Base-by-base conservation (phyloP, 1,140 invertebrate genomes). In the Scaptodrosophila lebanonensis region DNA sequence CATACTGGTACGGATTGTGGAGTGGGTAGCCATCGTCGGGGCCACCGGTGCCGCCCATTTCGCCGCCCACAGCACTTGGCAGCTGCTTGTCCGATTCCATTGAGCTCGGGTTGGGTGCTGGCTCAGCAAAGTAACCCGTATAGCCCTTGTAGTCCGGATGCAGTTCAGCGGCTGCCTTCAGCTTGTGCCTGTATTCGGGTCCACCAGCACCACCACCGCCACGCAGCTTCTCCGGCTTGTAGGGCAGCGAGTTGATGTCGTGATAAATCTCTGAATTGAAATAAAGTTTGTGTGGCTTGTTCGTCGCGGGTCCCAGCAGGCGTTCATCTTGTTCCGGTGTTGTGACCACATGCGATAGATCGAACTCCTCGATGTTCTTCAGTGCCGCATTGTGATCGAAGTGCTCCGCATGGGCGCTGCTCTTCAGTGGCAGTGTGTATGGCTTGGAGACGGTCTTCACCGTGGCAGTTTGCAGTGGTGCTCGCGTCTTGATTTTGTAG, bases 191-290 rank as follows among this genome's bases (percentile, higher is more conserved):
- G 43, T 82, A 83, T n/a, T 85, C 77, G 3, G 42, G 2, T 54
- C 22, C 7, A 39, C 52, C 2, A 39, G 48, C 15, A 30, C 2
- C 0, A 22, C 7, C 30, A 49, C 2, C 35, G 3, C 13, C 0
- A 17, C 62, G 66, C 16, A 59, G 15, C 45, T 82, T 76, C 4
- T 85, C 67, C 1, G 49, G 51, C 25, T 84, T 86, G 45, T 83
- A 86, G 0, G 83, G 71, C 66, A 87, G 11, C 1, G 85, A 70
- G 25, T 87, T 87, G 11, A 87, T 86, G 32, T 86, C 86, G 13
- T 86, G 85, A 57, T 87, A 86, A 20, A 83, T 86, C 16, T 87
- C 82, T 4, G 82, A 84, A 20, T 86, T 86, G 35, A 86, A 85
- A 11, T 84, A 84, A 1, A 86, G 36, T 13, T 86, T 86, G 8